Evolutionary conservation across 2,113 vertebrate genomes (phyloP).

Genomic region (Ardeotis arabs): DNA sequence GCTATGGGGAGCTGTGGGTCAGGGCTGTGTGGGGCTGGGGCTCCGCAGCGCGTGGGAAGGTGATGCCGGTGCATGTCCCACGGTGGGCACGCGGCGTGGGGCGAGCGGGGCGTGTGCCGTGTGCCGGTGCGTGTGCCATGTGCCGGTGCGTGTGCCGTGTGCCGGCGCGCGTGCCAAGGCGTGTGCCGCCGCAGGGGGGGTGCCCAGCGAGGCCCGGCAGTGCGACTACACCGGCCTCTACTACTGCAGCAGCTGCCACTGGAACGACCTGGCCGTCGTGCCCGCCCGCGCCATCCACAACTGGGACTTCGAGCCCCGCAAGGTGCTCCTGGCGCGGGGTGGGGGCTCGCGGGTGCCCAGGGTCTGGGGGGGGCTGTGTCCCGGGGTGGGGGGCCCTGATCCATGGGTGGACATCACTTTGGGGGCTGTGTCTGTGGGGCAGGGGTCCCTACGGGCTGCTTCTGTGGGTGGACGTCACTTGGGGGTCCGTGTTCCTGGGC

Average conservation of each 20-base stretch:
- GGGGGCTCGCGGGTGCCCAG: neutral
- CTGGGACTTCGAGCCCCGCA: constrained; percentile 95
- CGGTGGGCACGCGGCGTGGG: neutral
- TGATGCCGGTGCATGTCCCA: accelerated
- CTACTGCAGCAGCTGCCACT: constrained; percentile 96
- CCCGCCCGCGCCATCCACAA: constrained; percentile 96
- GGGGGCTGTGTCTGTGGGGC: neutral
- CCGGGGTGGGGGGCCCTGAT: no score
- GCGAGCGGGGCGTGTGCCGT: accelerated
- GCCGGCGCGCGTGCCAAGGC: neutral
- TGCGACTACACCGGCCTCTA: constrained; percentile 98
- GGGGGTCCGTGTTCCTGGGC: neutral
- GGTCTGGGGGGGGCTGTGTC: no score
- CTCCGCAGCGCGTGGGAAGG: no score
- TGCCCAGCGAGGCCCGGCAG: constrained; percentile 92
- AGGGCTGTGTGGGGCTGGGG: neutral
- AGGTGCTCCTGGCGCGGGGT: constrained; percentile 72
- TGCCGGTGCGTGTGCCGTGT: neutral
- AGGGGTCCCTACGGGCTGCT: no score
- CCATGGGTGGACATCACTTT: no score
- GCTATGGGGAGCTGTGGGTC: neutral
- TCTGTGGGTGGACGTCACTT: neutral
- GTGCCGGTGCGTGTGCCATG: no score
- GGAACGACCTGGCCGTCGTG: constrained; percentile 92
- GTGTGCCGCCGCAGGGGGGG: constrained; percentile 78